phyloP scores from a whole-genome alignment of 1,140 invertebrate species.

The Neodiprion fabricii region DNA sequence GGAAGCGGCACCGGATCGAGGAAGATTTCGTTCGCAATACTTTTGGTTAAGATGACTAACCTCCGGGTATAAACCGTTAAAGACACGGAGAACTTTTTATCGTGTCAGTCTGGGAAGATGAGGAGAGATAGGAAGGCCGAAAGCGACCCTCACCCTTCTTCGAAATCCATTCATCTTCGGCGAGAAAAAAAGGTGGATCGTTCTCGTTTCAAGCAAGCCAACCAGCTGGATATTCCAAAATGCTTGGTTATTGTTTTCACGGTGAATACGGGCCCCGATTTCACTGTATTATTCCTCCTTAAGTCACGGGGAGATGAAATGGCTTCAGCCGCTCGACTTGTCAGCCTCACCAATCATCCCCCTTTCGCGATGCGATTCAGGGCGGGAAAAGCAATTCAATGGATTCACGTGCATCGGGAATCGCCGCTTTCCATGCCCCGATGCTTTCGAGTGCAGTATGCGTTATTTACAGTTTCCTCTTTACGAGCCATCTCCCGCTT shows the following conservation, averaged over 20 bases:
- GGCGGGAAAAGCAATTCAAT: background rate
- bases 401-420: no score
- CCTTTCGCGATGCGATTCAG: background rate
- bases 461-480: background rate
- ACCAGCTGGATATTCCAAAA: constrained; percentile 23
- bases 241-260: constrained; percentile 41
- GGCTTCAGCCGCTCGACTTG: background rate
- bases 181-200: no score
- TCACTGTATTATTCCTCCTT: no score
- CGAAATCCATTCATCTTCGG: background rate
- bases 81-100: background rate
- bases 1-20: background rate
- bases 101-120: background rate
- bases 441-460: background rate
- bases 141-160: background rate
- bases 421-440: no score
- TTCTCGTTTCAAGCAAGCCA: no score
- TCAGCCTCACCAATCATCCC: background rate
- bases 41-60: constrained; percentile 7
- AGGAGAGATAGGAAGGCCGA: background rate
- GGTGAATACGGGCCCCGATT: constrained; percentile 39
- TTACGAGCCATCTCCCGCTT: background rate
- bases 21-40: constrained; percentile 4
- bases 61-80: constrained; percentile 1
- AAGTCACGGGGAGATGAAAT: no score